These are phyloP conservation scores for Tuberolachnus salignus DNA, from an alignment of 2,888 invertebrate genomes.

Conservation along the genomic window DNA sequence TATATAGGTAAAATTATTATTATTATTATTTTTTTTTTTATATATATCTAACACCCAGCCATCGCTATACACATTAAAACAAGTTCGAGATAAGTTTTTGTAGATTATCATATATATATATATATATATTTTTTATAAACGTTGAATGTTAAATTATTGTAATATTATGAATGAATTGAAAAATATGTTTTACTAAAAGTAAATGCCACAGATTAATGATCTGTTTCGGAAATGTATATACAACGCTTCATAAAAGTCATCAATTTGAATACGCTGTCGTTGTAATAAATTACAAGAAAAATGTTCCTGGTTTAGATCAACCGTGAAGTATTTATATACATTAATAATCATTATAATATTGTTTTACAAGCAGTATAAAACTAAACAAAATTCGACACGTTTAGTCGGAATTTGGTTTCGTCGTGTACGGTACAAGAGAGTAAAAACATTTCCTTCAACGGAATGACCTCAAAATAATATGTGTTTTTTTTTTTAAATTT, in stretches of 20 bases:
- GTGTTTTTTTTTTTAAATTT: too few relatives aligned
- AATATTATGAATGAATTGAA: neutral
- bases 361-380: neutral
- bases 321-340: neutral
- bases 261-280: neutral
- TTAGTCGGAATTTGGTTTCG: neutral
- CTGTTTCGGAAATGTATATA: too few relatives aligned
- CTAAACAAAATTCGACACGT: neutral
- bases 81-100: too few relatives aligned
- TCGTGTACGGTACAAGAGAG: neutral
- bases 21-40: neutral
- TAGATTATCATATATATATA: too few relatives aligned
- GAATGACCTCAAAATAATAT: neutral
- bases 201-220: neutral
- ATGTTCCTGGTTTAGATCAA: neutral
- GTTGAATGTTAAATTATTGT: too few relatives aligned
- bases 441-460: neutral
- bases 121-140: too few relatives aligned
- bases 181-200: neutral
- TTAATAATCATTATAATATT: neutral
- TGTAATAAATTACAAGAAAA: neutral
- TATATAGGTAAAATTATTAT: neutral
- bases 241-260: neutral
- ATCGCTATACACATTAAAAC: too few relatives aligned
- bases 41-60: neutral